These are phyloP conservation scores for Myoxocephalus aenaeus DNA, from an alignment of 2,797 vertebrate species.

Conservation along the genomic window DNA sequence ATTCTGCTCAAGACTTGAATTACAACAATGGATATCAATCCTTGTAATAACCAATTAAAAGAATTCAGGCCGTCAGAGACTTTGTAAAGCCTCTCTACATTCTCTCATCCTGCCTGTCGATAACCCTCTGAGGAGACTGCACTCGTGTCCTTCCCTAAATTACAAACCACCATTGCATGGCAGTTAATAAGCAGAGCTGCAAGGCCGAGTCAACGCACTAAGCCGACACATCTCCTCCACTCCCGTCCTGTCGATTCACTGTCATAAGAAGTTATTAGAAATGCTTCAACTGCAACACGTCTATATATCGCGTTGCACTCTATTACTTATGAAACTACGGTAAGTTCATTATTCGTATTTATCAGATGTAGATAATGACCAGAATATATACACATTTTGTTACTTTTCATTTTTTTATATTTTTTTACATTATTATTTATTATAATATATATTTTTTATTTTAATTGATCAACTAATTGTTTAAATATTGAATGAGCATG, in stretches of 20 bases:
- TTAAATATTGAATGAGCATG: not conserved
- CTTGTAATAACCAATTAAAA: slow-evolving; percentile 29
- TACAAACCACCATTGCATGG: slow-evolving; percentile 48
- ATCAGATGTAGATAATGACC: not conserved
- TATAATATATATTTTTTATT: too few species aligned
- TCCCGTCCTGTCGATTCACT: slow-evolving; percentile 13
- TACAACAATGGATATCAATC: slow-evolving; percentile 28
- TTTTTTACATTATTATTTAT: too few species aligned
- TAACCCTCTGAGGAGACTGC: slow-evolving; percentile 13
- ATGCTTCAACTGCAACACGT: not conserved
- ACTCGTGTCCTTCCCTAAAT: slow-evolving; percentile 46
- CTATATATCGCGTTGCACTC: not conserved
- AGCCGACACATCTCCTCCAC: slow-evolving; percentile 33
- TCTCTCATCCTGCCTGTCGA: slow-evolving; percentile 13
- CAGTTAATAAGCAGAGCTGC: slow-evolving; percentile 41
- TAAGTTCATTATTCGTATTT: not conserved
- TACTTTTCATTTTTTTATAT: too few species aligned
- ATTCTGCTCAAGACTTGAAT: slow-evolving; percentile 11
- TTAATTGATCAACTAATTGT: not conserved
- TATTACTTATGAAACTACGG: not conserved
- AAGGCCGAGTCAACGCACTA: not conserved
- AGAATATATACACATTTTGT: not conserved
- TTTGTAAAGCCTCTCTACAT: slow-evolving; percentile 11
- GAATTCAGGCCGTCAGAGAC: slow-evolving; percentile 5
- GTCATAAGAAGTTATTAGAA: slow-evolving; percentile 30